Base-by-base conservation (phyloP, 2,113 vertebrate species). In the Pterophyllum scalare region DNA sequence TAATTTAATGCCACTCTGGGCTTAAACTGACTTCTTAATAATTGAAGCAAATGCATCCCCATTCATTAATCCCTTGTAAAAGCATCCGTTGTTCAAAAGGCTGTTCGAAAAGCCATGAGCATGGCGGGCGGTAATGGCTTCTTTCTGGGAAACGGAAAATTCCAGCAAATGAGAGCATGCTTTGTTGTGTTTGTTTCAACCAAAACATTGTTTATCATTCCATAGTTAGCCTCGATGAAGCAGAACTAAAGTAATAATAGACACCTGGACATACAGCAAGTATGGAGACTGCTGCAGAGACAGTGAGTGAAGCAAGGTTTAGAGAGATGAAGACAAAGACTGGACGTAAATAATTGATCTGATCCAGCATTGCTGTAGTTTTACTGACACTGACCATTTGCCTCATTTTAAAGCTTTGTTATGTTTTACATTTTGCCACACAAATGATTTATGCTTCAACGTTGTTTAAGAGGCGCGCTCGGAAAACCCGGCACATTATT, bases 11-110 rank as follows among this genome's bases (percentile, higher is more conserved):
- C 81, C 86, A 83, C 82, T 65, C 72, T 91, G 62, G 85, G 85
- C 77, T 84, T 93, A 90, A 92, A 93, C 78, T 82, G 87, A 83
- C 78, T 79, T 49, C 89, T 87, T 77, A 90, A 91, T 91, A 91
- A 90, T 88, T 91, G 81, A 90, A 83, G 61, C 59, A 83, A 89
- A 87, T 84, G 81, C 82, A 87, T 83, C 76, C 77, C 77, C 52
- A 33, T 88, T 91, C 87, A 94, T 90, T 85, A 89, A 93, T 81
- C 80, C 83, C 65, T 80, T 65, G 82, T 94, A 77, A 88, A 89
- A 91, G 85, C 82, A 84, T 83, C 77, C 75, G 35, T 77, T 83
- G 79, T 88, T 87, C 60, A 82, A 90, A 87, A 83, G 76, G 76
- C 89, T 84, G 64, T 40, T 82, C 57, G 65, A 57, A 86, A 82